These are phyloP conservation scores for Parazoanthus darwini DNA, from an alignment of 92 coral and sea anemone species.

Conservation along the genomic window DNA sequence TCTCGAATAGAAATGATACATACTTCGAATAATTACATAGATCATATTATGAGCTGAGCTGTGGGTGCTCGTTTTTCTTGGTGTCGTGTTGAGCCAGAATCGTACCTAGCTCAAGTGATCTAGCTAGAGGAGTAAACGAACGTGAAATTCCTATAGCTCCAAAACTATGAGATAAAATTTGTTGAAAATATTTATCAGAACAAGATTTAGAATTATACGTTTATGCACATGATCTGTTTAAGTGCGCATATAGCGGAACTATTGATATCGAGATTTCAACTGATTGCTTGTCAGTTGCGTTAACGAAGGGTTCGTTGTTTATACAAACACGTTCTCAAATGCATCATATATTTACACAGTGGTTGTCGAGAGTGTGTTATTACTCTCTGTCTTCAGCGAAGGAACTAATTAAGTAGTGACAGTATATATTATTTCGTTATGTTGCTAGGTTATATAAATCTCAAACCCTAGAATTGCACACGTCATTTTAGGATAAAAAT, in stretches of 20 bases:
- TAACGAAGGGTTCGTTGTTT: background rate
- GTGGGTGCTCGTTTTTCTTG: background rate
- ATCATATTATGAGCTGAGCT: background rate
- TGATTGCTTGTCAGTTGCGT: background rate
- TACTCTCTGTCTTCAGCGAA: background rate
- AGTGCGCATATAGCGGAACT: background rate
- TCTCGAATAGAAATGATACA: constrained; percentile 3
- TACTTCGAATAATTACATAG: background rate
- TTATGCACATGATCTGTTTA: background rate
- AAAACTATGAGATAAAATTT: background rate
- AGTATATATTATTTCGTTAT: background rate
- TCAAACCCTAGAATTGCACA: background rate
- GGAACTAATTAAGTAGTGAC: background rate
- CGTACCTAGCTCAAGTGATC: background rate
- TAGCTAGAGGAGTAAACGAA: background rate
- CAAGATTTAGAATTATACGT: background rate
- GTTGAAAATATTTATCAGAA: background rate
- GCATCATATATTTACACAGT: background rate
- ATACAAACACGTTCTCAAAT: background rate
- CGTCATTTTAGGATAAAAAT: background rate
- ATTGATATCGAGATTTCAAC: background rate
- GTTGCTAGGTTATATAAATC: background rate
- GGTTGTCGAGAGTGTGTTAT: background rate
- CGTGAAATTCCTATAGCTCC: background rate
- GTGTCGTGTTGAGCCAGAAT: background rate